These are phyloP conservation scores for Carassius auratus DNA, from an alignment of 2,113 vertebrate genomes.

Conservation along the genomic window DNA sequence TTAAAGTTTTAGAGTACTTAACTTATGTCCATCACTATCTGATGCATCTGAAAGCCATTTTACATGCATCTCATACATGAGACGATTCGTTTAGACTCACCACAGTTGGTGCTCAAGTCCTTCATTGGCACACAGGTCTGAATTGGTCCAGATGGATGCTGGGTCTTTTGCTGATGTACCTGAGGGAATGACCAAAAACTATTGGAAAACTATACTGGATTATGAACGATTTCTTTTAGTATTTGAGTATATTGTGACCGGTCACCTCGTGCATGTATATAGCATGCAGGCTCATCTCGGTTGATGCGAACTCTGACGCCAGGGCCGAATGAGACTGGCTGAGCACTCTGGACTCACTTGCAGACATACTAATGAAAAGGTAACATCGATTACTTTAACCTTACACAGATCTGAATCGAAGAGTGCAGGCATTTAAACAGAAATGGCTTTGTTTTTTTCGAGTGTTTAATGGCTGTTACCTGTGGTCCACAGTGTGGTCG, in stretches of 20 bases:
- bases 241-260: neutral
- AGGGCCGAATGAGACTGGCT: conserved; percentile 70
- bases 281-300: conserved; percentile 91
- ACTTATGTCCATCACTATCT: too few relatives aligned
- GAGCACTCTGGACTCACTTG: conserved; percentile 67
- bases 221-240: neutral
- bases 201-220: neutral
- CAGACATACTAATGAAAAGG: conserved; percentile 67
- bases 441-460: too few relatives aligned
- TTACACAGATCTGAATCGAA: neutral
- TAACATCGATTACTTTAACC: neutral
- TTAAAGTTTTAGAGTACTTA: too few relatives aligned
- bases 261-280: conserved; percentile 91
- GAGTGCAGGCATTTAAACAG: too few relatives aligned
- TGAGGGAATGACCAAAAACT: neutral
- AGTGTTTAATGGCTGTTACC: conserved; percentile 59
- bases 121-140: conserved; percentile 71
- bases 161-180: conserved; percentile 80
- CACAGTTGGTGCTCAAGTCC: conserved; percentile 66
- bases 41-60: neutral
- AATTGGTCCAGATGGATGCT: conserved; percentile 65
- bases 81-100: conserved; percentile 54
- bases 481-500: conserved; percentile 71
- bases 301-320: conserved; percentile 84
- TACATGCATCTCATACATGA: neutral